These are phyloP conservation scores for Erethizon dorsatum DNA, from an alignment of 2,797 vertebrate genomes.

Conservation along the genomic window DNA sequence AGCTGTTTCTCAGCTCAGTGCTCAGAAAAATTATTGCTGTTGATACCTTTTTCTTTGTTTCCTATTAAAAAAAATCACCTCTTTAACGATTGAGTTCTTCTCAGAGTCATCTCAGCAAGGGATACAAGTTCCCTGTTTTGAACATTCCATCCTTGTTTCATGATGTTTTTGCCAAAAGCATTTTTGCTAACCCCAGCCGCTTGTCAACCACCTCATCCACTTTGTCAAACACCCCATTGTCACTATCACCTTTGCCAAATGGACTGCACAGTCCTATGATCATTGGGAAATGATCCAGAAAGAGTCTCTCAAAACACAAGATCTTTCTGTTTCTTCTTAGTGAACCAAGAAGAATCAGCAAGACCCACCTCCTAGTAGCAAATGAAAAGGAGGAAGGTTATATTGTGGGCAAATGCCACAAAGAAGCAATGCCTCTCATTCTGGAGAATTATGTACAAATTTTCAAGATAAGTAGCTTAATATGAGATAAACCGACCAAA, in stretches of 20 bases:
- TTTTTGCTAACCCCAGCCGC: conserved; percentile 57
- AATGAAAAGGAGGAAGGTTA: conserved; percentile 73
- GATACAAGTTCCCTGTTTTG: neutral
- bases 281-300: conserved; percentile 74
- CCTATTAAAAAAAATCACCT: conserved; percentile 20
- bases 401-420: conserved; percentile 29
- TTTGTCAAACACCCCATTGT: conserved; percentile 67
- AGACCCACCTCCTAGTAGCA: conserved; percentile 43
- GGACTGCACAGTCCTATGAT: conserved; percentile 56
- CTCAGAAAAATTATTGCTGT: conserved; percentile 63
- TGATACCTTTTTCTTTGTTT: neutral
- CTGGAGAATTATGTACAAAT: neutral
- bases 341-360: conserved; percentile 63
- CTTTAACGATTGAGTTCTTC: conserved; percentile 22
- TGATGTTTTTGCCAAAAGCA: conserved; percentile 57
- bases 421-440: conserved; percentile 32
- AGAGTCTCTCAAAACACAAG: conserved; percentile 64
- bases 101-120: conserved; percentile 19
- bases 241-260: conserved; percentile 74
- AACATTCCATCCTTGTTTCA: conserved; percentile 50
- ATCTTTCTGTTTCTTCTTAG: conserved; percentile 75
- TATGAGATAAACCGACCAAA: neutral
- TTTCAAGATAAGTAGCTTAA: neutral
- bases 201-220: conserved; percentile 26
- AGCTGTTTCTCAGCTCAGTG: conserved; percentile 45